These are phyloP conservation scores for Acronicta alni DNA, from an alignment of 2,888 invertebrate genomes.

Conservation along the genomic window DNA sequence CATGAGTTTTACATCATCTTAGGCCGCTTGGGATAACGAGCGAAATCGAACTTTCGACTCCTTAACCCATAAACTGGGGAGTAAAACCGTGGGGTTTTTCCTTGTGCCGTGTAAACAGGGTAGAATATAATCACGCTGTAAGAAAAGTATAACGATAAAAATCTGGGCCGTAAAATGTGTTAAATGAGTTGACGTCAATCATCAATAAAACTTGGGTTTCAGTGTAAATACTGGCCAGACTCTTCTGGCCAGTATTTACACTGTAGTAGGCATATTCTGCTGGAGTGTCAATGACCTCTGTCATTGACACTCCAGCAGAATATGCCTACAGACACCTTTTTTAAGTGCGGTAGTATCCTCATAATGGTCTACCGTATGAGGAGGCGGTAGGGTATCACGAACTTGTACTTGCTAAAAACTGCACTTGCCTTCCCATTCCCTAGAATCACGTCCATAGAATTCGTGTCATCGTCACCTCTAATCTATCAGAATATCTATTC, in stretches of 20 bases:
- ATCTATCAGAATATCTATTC: too few relatives aligned
- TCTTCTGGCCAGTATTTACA: too few relatives aligned
- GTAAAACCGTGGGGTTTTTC: slow-evolving; percentile 19
- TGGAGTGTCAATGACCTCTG: too few relatives aligned
- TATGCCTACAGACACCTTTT: not conserved
- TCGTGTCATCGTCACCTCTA: too few relatives aligned
- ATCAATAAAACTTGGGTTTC: slow-evolving; percentile 46
- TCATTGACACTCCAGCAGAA: slow-evolving; percentile 19
- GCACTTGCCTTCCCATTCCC: too few relatives aligned
- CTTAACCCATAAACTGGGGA: slow-evolving; percentile 34
- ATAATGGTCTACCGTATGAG: too few relatives aligned
- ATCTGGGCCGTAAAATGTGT: slow-evolving; percentile 48
- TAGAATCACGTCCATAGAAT: too few relatives aligned
- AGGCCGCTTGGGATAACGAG: too few relatives aligned
- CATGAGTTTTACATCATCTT: too few relatives aligned
- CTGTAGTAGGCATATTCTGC: too few relatives aligned
- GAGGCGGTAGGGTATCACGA: too few relatives aligned
- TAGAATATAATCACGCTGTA: slow-evolving; percentile 44
- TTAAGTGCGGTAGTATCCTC: not conserved
- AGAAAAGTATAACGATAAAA: slow-evolving; percentile 52
- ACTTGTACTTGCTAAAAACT: too few relatives aligned
- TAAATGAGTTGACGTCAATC: slow-evolving; percentile 43
- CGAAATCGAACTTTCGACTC: slow-evolving; percentile 23
- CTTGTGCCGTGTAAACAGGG: slow-evolving; percentile 24
- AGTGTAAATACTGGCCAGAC: slow-evolving; percentile 24